Evolutionary conservation across 2,888 invertebrate species (phyloP).

Genomic region (Tetrapedia diversipes): DNA sequence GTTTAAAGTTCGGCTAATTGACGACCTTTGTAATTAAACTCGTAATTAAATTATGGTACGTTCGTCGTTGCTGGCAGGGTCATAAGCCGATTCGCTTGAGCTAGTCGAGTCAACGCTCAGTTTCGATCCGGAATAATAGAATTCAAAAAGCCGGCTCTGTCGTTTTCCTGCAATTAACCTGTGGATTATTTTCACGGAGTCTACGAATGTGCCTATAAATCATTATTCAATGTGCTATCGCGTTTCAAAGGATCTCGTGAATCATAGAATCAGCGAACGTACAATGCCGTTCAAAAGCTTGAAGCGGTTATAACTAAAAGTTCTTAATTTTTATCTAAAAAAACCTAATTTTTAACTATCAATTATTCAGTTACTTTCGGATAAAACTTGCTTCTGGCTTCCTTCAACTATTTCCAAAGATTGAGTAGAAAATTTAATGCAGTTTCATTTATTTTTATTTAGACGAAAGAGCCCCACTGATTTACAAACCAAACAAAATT

Average conservation of each 20-base stretch:
- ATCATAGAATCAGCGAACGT: background rate
- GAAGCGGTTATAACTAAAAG: no score
- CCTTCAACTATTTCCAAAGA: no score
- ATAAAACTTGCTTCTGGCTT: no score
- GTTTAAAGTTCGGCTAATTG: conserved; percentile 31
- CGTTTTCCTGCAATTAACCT: conserved; percentile 10
- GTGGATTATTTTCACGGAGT: background rate
- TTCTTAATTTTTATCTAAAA: no score
- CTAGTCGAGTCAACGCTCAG: conserved; percentile 5
- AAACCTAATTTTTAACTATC: no score
- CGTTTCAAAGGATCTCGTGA: background rate
- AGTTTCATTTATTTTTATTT: no score
- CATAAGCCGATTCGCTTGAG: conserved; percentile 38
- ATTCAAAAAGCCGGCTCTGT: background rate
- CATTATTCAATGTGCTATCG: background rate
- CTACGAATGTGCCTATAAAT: background rate
- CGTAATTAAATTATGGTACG: conserved; percentile 24
- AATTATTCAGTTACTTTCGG: no score
- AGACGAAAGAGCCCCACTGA: no score
- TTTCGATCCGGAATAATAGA: conserved; percentile 26
- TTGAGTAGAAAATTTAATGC: no score
- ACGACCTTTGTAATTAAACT: conserved; percentile 40
- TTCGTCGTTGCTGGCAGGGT: conserved; percentile 1
- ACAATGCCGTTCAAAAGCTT: no score
- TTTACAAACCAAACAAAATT: no score